Evolutionary conservation across 2,888 invertebrate species (phyloP), one percentile per base, ranked within the genome.

Genomic region (Spilarctia lutea): DNA sequence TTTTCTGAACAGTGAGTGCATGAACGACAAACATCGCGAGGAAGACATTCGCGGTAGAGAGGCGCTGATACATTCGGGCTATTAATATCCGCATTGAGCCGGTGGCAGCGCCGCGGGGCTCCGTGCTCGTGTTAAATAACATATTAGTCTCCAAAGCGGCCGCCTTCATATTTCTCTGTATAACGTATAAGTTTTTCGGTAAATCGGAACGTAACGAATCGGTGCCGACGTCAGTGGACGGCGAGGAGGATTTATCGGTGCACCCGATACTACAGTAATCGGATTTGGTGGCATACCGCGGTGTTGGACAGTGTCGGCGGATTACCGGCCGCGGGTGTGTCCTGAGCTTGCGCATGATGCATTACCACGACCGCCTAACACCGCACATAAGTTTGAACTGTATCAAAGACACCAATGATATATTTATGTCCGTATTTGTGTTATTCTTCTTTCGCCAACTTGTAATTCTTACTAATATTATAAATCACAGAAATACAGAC

Each of bases 51-150:
- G 92, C 92, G 65, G 78, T 72, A 77, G 73, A 76, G 87, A 85
- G 83, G 82, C 84, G 83, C 86, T 91, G 93, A 94, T 93, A 91
- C 93, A 94, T 93, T 86, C 88, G 85, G 83, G 85, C 87, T 94
- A 94, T 94, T 93, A 94, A 94, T 95, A 93, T 91, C 89, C 83
- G 91, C 92, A 93, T 94, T 93, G 93, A 93, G 90, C 85, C 89
- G 86, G 92, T 91, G 93, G 93, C 92, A 88, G 92, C 94, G 86
- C 94, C 82, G 90, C 94, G 93, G 95, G 94, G 89, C 90, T 89
- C 91, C 92, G 83, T 87, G 82, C 89, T 88, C 86, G 88, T 91
- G 89, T 91, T 92, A 92, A 93, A 93, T 94, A 94, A 94, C 93
- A 93, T 91, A 94, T 94, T 94, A 94, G 93, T 85, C 89, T 88